Base-by-base conservation (phyloP, 2,797 vertebrate genomes). In the Cyprinella venusta region DNA sequence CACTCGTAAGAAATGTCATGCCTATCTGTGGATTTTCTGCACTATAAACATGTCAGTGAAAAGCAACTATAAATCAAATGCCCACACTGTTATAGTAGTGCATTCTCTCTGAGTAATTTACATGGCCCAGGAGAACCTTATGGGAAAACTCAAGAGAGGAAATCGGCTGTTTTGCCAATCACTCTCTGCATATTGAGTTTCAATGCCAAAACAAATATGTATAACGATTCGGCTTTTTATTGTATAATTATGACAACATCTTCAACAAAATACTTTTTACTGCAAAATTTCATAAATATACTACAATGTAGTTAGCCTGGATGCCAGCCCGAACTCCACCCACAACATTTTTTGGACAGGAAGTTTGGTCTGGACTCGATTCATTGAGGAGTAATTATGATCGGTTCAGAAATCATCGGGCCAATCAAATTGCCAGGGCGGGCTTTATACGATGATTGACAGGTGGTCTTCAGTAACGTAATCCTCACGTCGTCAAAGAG, bases 1-100 rank as follows among this genome's bases (percentile, higher is more conserved):
- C 85, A 87, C 71, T 42, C 83, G 54, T 65, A 81, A 86, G 84
- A 87, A 84, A 85, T 82, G 86, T 83, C 81, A 91, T 56, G 87
- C 86, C 86, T 85, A 86, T 90, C 88, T 85, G 79, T 82, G 79
- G 86, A 89, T 89, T 85, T 89, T 87, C 78, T 76, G 36, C 82
- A 36, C 68, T 83, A 86, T 88, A 84, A 91, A 91, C 79, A 87
- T 85, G 84, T 91, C 88, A 86, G 85, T 56, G 6, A 80, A 79
- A 78, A 80, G 50, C 76, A 68, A 24, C 75, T 59, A 85, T 88
- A 83, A 89, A 90, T 87, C 76, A 87, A 36, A 82, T 67, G 3
- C 33, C 83, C 50, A 30, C 78, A 83, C 63, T 80, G 83, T 65
- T 59, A 42, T 26, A 50, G 30, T n/a, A 54, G 78, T 68, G 83